Base-by-base conservation (phyloP, 1,140 invertebrate species). In the Drosophila pachea region DNA sequence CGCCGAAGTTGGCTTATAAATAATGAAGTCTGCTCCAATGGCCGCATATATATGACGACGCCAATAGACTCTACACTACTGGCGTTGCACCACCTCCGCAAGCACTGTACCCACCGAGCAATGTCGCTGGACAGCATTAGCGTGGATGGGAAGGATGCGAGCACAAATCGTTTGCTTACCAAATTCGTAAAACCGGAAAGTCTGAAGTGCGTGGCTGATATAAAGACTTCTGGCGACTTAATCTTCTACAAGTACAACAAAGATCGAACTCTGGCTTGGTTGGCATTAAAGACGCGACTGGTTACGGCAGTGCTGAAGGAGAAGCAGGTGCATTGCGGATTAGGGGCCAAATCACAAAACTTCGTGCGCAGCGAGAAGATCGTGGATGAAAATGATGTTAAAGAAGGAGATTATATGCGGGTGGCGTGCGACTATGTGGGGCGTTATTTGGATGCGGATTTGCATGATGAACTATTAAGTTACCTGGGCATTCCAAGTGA, bases 181-280 rank as follows among this genome's bases (percentile, higher is more conserved):
- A 70, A 84, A 42, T 75, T 86, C 40, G 47, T 86, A 0, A 53
- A 12, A 6, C 29, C 59, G 2, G 58, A 61, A 0, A 54, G 71
- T n/a, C 62, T 89, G 1, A 48, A 58, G 7, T 76, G 74, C 33
- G 67, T 89, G 32, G 53, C 81, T 9, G 87, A 88, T 67, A 60
- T 76, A 5, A 89, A 89, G 60, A 47, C 16, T 1, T 91, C 93
- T 72, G 91, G 92, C 69, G 93, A 94, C 35, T 87, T 94, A 29
- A 93, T 92, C 82, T 94, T 94, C 8, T 95, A 93, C 73, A 95
- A 95, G 90, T 95, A 93, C 74, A 95, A 95, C 90, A 92, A 94
- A 81, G 92, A 93, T 43, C 95, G 95, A 83, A 92, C 94, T 0
- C 76, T 95, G 36, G 88, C 89, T n/a, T 95, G 94, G 94, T 89